Percentiles rank a stretch among this genome's conserved stretches.
Conservation (phyloP, 2,888 invertebrate species). For the Coenonympha arcania region DNA sequence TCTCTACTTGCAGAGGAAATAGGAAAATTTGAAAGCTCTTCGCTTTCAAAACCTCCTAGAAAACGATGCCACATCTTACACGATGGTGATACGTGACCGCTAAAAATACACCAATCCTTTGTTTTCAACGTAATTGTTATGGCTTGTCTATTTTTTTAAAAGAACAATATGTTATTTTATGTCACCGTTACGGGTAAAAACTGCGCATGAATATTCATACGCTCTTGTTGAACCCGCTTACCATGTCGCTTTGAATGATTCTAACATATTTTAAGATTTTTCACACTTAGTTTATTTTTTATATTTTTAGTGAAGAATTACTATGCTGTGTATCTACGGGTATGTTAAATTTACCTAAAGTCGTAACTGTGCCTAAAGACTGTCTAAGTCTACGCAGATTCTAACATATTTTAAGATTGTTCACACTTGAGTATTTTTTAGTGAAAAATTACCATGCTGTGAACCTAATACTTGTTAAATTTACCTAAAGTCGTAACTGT, state of each 20-base stretch:
- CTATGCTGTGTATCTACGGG: neutral
- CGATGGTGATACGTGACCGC: slow-evolving; percentile 20
- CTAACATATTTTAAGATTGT: neutral
- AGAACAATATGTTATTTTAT: slow-evolving; percentile 61
- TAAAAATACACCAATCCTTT: slow-evolving; percentile 59
- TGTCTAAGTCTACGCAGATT: too few relatives aligned
- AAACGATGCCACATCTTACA: neutral
- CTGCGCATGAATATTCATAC: slow-evolving; percentile 42
- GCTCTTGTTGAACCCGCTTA: slow-evolving; percentile 18
- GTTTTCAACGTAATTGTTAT: slow-evolving; percentile 56
- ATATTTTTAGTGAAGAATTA: neutral
- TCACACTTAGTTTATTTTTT: neutral
- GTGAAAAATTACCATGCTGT: neutral
- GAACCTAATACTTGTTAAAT: too few relatives aligned
- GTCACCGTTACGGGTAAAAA: slow-evolving; percentile 67
- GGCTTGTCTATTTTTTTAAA: slow-evolving; percentile 58
- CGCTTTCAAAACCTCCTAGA: neutral
- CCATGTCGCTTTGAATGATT: slow-evolving; percentile 15
- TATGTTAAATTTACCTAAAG: too few relatives aligned
- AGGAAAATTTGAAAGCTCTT: too few relatives aligned
- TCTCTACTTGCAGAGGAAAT: too few relatives aligned
- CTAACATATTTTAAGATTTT: neutral
- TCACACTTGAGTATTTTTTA: too few relatives aligned
- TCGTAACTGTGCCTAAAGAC: too few relatives aligned
- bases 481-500: too few relatives aligned